Evolutionary conservation across 1,140 invertebrate species (phyloP).

Genomic region (Lutraria rhynchaena): DNA sequence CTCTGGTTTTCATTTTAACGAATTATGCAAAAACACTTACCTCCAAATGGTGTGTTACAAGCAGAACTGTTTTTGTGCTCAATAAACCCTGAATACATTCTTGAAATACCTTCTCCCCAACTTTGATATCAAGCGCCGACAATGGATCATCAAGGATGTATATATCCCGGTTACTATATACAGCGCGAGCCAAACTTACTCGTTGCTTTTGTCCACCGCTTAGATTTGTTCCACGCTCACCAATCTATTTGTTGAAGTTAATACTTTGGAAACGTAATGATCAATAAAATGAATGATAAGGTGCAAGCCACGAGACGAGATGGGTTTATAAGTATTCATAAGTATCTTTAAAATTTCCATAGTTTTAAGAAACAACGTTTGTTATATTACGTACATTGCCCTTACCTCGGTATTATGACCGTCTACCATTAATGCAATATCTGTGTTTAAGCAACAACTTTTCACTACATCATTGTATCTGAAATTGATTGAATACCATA

Average conservation of each 20-base stretch:
- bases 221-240: conserved; percentile 94
- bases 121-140: conserved; percentile 82
- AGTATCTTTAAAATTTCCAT: no score
- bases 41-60: conserved; percentile 86
- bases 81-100: conserved; percentile 81
- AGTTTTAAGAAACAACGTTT: no score
- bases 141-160: conserved; percentile 84
- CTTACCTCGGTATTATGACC: conserved; percentile 87
- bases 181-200: conserved; percentile 95
- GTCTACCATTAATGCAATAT: conserved; percentile 85
- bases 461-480: conserved; percentile 81
- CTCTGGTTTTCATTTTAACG: no score
- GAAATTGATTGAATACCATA: no score
- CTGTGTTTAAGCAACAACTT: conserved; percentile 80
- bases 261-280: not conserved
- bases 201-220: no score
- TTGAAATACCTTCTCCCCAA: conserved; percentile 81
- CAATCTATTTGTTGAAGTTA: conserved; percentile 83
- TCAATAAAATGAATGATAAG: conserved; percentile 80
- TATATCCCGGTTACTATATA: conserved; percentile 86
- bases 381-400: no score
- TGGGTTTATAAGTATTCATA: no score
- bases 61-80: conserved; percentile 86
- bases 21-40: conserved; percentile 70
- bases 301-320: no score